These are phyloP conservation scores for Drosophila pseudoobscura DNA, from an alignment of 1,140 invertebrate genomes.

Conservation along the genomic window DNA sequence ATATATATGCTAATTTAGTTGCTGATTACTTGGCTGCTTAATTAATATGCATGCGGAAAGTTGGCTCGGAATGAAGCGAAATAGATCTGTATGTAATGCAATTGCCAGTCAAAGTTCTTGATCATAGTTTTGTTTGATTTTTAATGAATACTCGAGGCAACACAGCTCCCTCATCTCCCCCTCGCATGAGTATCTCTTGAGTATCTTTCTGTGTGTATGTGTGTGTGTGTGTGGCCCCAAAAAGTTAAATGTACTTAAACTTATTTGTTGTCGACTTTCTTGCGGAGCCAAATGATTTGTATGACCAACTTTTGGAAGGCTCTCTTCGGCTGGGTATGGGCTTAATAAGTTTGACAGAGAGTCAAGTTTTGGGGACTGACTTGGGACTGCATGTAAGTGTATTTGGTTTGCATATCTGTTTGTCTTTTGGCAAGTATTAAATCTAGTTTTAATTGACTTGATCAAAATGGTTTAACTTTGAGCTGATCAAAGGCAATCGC, in stretches of 20 bases:
- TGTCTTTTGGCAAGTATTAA: conserved; percentile 44
- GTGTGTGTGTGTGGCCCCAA: conserved; percentile 11
- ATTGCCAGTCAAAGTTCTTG: conserved; percentile 53
- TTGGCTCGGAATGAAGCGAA: conserved; percentile 45
- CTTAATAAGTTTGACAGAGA: conserved; percentile 56
- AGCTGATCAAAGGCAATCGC: conserved; percentile 4
- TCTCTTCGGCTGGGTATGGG: conserved; percentile 34
- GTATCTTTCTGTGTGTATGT: too few relatives aligned
- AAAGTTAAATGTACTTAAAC: conserved; percentile 68
- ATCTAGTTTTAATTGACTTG: conserved; percentile 65
- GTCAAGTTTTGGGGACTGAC: conserved; percentile 4
- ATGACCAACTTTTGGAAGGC: conserved; percentile 60
- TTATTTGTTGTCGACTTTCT: conserved; percentile 63
- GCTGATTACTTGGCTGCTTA: conserved; percentile 49
- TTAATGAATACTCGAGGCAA: conserved; percentile 61
- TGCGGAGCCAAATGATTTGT: conserved; percentile 56
- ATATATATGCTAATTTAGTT: conserved; percentile 49
- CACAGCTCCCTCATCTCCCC: conserved; percentile 25
- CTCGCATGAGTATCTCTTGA: conserved; percentile 10
- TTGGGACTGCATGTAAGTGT: conserved; percentile 22
- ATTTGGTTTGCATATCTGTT: conserved; percentile 47
- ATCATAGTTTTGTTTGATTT: conserved; percentile 59
- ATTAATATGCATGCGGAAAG: conserved; percentile 65
- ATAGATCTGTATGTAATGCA: conserved; percentile 61
- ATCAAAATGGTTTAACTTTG: conserved; percentile 34